Evolutionary conservation across 1,140 invertebrate genomes (phyloP), one percentile per base, ranked within the genome.

Genomic region (Geopemphigus sp.): DNA sequence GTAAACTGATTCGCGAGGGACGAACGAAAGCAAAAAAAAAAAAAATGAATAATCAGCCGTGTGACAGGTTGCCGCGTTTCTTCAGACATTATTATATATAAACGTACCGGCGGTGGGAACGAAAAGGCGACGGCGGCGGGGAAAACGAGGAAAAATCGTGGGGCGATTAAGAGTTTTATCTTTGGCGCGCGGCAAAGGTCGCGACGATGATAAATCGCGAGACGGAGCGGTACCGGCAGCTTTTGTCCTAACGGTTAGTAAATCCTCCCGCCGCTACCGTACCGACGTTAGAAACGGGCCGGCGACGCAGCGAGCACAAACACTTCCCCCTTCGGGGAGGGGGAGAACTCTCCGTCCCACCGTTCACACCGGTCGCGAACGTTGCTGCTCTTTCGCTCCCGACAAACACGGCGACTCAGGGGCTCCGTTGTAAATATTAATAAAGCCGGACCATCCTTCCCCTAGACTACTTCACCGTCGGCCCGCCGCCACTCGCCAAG

Each of bases 391-490:
- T 74, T 74, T 56, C 54, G 32, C 53, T 32, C 24, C 53, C 53
- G 39, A n/a, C n/a, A n/a, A 56, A 73, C 26, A 73, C 56, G 15
- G 53, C 8, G 14, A 54, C 73, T 57, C 57, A 57, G 53, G 72
- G 73, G 56, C 74, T 29, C 57, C 45, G 74, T 63, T 63, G 74
- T 78, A 78, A 78, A 78, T 78, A 78, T 78, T 78, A 78, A 78
- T 78, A 78, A 78, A 78, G 74, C 74, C 47, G 73, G 73, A 78
- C 74, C n/a, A n/a, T n/a, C n/a, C n/a, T n/a, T n/a, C 57, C 74
- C 12, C 56, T 39, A 39, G 3, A 39, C 32, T 39, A n/a, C n/a
- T n/a, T n/a, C n/a, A n/a, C n/a, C n/a, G n/a, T n/a, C n/a, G n/a
- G n/a, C n/a, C n/a, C n/a, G n/a, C n/a, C 6, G 24, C 56, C 54